Percentiles rank a stretch among this genome's conserved stretches.
Evolutionary conservation across 2,888 invertebrate genomes (phyloP).

Genomic region (Agapostemon virescens): DNA sequence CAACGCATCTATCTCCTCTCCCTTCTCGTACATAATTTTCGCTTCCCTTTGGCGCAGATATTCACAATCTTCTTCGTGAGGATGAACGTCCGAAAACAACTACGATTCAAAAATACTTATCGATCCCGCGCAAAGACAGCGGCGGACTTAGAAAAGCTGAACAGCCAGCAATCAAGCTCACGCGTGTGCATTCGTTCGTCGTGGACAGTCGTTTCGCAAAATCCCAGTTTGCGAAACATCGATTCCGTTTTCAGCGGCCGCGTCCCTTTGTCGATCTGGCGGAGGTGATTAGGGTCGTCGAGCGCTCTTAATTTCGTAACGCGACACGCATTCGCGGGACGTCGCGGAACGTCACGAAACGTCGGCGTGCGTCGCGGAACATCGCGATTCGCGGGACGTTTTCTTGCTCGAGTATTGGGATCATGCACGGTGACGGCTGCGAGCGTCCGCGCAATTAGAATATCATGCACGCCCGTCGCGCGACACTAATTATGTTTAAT

Average conservation of each 20-base stretch:
- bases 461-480: conserved; percentile 53
- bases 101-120: not conserved
- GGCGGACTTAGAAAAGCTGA: not conserved
- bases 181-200: not conserved
- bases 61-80: not conserved
- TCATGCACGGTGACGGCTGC: conserved; percentile 35
- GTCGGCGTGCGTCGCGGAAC: too few species aligned
- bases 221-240: not conserved
- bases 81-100: not conserved
- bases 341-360: conserved; percentile 1
- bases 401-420: not conserved
- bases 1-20: too few species aligned
- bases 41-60: too few species aligned
- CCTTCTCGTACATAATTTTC: too few species aligned
- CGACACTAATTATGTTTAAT: conserved; percentile 65
- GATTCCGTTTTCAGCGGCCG: not conserved
- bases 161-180: not conserved
- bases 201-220: not conserved
- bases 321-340: not conserved
- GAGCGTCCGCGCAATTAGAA: conserved; percentile 45
- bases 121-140: not conserved
- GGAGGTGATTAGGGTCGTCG: not conserved
- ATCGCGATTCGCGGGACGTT: not conserved
- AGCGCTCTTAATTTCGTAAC: not conserved
- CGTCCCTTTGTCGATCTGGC: not conserved